A percentile compares a stretch with the other conserved stretches of the same genome.
phyloP scores from a whole-genome alignment of 1,140 invertebrate species.

The Drepana arcuata region DNA sequence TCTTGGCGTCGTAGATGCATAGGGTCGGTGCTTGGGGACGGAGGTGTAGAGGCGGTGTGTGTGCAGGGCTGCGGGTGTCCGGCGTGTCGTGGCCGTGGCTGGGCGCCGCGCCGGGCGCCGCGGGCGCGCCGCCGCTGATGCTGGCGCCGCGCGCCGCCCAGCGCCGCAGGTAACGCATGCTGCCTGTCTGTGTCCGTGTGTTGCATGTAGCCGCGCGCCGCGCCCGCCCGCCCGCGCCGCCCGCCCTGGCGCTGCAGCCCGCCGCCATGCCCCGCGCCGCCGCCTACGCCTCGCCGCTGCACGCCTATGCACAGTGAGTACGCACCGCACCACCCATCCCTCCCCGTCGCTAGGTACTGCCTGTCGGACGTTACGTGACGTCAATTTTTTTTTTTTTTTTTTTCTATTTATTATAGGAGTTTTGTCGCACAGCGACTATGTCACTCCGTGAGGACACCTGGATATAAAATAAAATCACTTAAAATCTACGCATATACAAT shows the following conservation, averaged over 20 bases:
- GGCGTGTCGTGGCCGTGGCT: conserved; percentile 73
- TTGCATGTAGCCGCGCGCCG: conserved; percentile 72
- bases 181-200: conserved; percentile 52
- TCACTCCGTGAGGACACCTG: too few relatives aligned
- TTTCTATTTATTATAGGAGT: too few relatives aligned
- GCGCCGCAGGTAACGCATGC: conserved; percentile 68
- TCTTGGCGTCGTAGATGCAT: too few relatives aligned
- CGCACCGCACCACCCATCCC: conserved; percentile 28
- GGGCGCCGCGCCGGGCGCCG: conserved; percentile 68
- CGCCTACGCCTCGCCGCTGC: conserved; percentile 68
- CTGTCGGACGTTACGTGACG: too few relatives aligned
- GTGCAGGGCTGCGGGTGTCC: conserved; percentile 75
- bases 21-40: too few relatives aligned
- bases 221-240: conserved; percentile 67
- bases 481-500: too few relatives aligned
- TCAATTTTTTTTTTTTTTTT: too few relatives aligned
- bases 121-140: conserved; percentile 69
- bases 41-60: conserved; percentile 52
- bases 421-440: too few relatives aligned
- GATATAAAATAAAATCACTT: too few relatives aligned
- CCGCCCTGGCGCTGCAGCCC: conserved; percentile 68
- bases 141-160: conserved; percentile 67
- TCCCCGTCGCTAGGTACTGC: not conserved
- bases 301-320: conserved; percentile 83
- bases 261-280: conserved; percentile 73